phyloP scores from a whole-genome alignment of 1,140 invertebrate species.

The Charaxes varanes region DNA sequence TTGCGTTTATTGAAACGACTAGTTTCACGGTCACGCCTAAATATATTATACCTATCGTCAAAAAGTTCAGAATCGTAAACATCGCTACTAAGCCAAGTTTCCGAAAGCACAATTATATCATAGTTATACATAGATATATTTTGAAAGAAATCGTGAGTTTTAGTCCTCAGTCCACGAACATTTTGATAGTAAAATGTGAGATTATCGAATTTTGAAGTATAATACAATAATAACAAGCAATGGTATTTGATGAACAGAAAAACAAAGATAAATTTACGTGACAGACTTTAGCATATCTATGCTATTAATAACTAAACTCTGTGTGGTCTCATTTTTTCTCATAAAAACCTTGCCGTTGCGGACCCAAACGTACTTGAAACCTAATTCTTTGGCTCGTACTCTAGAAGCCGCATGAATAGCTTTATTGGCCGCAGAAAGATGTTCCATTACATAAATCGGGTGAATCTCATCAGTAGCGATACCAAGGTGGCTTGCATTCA shows the following conservation, averaged over 20 bases:
- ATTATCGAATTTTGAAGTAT: no score
- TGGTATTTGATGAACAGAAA: no score
- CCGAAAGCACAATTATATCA: no score
- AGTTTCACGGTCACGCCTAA: no score
- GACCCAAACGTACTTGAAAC: conserved; percentile 4
- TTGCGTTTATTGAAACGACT: neutral
- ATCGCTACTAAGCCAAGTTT: conserved; percentile 3
- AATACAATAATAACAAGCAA: no score
- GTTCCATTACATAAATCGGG: conserved; percentile 4
- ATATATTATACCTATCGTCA: no score
- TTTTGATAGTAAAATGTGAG: conserved; percentile 4
- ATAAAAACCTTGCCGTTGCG: conserved; percentile 5
- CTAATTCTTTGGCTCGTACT: no score
- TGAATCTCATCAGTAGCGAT: neutral
- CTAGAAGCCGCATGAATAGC: no score
- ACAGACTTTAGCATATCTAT: conserved; percentile 5
- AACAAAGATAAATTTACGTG: neutral
- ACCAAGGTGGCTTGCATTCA: conserved; percentile 3
- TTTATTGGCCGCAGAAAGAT: conserved; percentile 7
- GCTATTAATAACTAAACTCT: conserved; percentile 3
- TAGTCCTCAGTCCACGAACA: no score
- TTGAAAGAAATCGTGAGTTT: neutral
- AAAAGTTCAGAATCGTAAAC: neutral
- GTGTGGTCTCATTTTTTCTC: conserved; percentile 5
- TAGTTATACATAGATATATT: no score